Evolutionary conservation across 2,888 invertebrate species (phyloP).

Genomic region (Sarcophaga subvicina): DNA sequence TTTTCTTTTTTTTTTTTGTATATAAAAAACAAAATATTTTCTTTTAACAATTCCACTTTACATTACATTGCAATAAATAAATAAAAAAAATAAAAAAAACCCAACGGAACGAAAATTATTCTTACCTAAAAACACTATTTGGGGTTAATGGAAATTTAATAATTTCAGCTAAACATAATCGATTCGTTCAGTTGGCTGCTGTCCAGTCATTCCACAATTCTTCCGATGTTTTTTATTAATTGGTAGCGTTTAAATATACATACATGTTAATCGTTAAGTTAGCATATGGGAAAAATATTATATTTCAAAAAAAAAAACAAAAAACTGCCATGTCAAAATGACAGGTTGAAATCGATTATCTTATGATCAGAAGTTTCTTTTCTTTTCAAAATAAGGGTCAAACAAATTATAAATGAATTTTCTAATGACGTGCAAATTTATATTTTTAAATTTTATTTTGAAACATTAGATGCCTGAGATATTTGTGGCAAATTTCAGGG

Average conservation of each 20-base stretch:
- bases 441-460: background rate
- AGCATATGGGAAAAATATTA: background rate
- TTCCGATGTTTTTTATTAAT: background rate
- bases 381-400: too few species aligned
- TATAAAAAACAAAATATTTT: too few species aligned
- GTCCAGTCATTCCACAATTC: conserved; percentile 35
- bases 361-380: too few species aligned
- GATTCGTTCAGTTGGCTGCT: conserved; percentile 49
- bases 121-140: conserved; percentile 1
- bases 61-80: background rate
- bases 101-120: background rate
- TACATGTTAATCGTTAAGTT: too few species aligned
- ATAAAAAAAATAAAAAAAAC: background rate
- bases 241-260: background rate
- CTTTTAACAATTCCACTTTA: too few species aligned
- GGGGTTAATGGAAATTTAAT: conserved; percentile 63
- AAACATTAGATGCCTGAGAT: conserved; percentile 61
- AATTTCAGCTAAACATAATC: conserved; percentile 39
- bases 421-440: background rate
- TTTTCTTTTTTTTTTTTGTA: too few species aligned
- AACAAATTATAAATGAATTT: too few species aligned
- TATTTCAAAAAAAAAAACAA: background rate
- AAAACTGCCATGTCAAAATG: conserved; percentile 22
- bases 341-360: background rate
- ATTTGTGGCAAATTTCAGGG: background rate